Percentiles rank a stretch among this genome's conserved stretches.
Conservation (phyloP, 2,113 vertebrate species). For the Collichthys lucidus region DNA sequence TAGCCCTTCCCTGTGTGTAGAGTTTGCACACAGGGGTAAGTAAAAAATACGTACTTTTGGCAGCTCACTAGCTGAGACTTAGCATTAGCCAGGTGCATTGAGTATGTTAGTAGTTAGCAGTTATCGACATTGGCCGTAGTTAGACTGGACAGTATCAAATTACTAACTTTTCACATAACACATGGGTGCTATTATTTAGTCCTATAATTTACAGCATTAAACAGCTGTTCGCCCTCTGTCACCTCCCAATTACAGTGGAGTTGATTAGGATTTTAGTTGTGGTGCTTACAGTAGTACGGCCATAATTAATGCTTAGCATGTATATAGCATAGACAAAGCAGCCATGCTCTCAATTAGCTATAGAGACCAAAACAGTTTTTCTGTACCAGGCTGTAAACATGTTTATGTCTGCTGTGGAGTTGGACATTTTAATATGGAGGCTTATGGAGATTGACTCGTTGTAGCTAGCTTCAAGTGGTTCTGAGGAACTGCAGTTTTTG, state of each 20-base stretch:
- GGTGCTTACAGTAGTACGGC: neutral
- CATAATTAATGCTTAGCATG: neutral
- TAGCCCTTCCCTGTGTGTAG: neutral
- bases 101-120: neutral
- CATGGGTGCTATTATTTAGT: neutral
- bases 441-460: no score
- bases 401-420: no score
- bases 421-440: no score
- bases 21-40: neutral
- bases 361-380: no score
- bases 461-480: no score
- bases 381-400: no score
- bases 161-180: neutral
- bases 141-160: neutral
- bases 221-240: neutral
- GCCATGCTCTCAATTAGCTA: no score
- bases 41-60: neutral
- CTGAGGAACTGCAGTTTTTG: no score
- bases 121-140: neutral
- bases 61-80: neutral
- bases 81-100: neutral
- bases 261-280: neutral
- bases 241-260: neutral
- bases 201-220: neutral
- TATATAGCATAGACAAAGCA: no score